These are phyloP conservation scores for Tichodroma muraria DNA, from an alignment of 2,113 vertebrate species.

Conservation along the genomic window DNA sequence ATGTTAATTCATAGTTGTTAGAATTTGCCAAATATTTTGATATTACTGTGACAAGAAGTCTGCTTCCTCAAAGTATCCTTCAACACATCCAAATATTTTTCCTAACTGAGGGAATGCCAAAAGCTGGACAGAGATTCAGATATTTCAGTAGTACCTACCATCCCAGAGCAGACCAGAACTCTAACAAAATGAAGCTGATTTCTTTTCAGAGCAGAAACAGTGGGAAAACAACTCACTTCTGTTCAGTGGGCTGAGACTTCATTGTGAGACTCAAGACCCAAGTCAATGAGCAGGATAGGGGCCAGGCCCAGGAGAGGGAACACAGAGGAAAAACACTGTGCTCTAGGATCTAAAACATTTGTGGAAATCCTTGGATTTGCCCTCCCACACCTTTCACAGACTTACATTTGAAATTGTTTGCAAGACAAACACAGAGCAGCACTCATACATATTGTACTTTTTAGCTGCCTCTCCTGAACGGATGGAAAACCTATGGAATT, in stretches of 20 bases:
- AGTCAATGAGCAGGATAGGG: background rate
- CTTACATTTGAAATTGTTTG: background rate
- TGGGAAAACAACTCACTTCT: background rate
- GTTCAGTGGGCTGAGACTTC: background rate
- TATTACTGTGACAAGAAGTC: background rate
- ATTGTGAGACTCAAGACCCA: too few relatives aligned
- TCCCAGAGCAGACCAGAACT: background rate
- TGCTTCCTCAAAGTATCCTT: background rate
- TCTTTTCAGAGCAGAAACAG: background rate
- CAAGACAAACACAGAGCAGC: background rate
- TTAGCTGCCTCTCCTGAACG: background rate
- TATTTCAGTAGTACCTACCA: background rate
- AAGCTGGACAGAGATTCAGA: background rate
- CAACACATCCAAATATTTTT: background rate
- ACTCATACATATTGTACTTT: background rate
- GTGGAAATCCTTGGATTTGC: background rate
- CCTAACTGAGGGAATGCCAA: background rate
- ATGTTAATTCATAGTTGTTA: background rate
- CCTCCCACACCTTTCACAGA: background rate
- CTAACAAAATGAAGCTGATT: background rate
- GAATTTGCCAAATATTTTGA: background rate
- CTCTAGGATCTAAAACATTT: background rate
- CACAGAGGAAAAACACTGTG: background rate
- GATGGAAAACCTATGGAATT: background rate
- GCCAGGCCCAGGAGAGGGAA: background rate